phyloP scores from a whole-genome alignment of 1,140 invertebrate genomes.

The Andricus grossulariae region DNA sequence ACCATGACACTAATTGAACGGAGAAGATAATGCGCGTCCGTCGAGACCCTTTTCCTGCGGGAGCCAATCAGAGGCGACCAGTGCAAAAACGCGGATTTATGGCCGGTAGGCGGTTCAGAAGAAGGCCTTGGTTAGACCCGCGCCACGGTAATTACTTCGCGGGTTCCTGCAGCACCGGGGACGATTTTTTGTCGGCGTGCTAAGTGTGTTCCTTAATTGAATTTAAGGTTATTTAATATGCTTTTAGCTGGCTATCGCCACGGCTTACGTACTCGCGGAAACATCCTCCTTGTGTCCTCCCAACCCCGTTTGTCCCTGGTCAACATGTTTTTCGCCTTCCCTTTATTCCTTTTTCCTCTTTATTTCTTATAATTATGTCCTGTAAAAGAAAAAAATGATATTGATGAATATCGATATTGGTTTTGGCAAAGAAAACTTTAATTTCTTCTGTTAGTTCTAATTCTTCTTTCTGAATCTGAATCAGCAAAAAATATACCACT shows the following conservation, averaged over 20 bases:
- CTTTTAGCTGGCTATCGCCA: conserved; percentile 60
- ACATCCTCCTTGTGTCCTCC: conserved; percentile 1
- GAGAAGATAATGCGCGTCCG: conserved; percentile 42
- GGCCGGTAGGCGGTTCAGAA: conserved; percentile 58
- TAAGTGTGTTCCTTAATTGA: conserved; percentile 72
- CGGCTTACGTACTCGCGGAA: conserved; percentile 17
- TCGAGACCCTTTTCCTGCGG: conserved; percentile 53
- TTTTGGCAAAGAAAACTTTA: no score
- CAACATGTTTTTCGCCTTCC: neutral
- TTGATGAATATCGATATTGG: neutral
- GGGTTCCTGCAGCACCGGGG: conserved; percentile 54
- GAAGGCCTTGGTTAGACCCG: conserved; percentile 43
- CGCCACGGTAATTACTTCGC: conserved; percentile 69
- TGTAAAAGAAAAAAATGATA: neutral
- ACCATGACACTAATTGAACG: conserved; percentile 62
- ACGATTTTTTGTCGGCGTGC: conserved; percentile 61
- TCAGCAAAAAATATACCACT: no score
- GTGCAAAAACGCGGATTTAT: conserved; percentile 70
- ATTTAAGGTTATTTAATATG: conserved; percentile 74
- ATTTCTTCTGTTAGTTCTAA: no score
- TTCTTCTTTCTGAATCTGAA: no score
- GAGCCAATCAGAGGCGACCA: conserved; percentile 60
- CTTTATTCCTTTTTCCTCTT: neutral
- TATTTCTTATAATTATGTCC: neutral
- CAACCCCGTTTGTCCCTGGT: neutral